These are phyloP conservation scores for Lanistes nyassanus DNA, from an alignment of 1,140 invertebrate species.

Conservation along the genomic window DNA sequence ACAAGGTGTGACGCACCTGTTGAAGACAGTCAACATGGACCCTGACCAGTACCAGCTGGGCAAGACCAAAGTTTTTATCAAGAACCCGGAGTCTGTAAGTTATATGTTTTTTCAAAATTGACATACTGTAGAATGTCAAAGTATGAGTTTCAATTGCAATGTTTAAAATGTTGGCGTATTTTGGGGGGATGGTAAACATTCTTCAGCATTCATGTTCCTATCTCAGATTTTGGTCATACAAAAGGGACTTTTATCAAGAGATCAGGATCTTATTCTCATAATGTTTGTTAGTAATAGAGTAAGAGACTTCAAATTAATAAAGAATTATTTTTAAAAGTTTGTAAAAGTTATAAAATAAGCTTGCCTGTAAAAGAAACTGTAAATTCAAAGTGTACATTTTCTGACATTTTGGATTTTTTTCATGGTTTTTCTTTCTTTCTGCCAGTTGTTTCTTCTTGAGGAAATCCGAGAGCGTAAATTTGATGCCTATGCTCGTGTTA, in stretches of 20 bases:
- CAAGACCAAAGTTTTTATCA: slow-evolving; percentile 80
- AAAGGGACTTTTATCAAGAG: background rate
- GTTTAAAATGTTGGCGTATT: too few species aligned
- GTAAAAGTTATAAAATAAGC: too few species aligned
- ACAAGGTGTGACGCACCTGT: slow-evolving; percentile 74
- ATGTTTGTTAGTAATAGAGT: background rate
- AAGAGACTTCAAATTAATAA: too few species aligned
- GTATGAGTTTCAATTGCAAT: too few species aligned
- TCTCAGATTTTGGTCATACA: too few species aligned
- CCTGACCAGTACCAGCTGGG: slow-evolving; percentile 79
- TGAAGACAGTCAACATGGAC: slow-evolving; percentile 74
- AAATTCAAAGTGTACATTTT: too few species aligned
- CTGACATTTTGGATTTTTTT: too few species aligned
- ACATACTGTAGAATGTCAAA: background rate
- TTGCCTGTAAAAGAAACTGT: too few species aligned
- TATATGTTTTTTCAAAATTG: background rate
- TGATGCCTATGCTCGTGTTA: slow-evolving; percentile 77
- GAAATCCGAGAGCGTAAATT: slow-evolving; percentile 79
- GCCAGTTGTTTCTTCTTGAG: slow-evolving; percentile 78
- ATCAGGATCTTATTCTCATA: background rate
- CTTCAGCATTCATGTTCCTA: too few species aligned
- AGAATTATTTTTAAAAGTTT: too few species aligned
- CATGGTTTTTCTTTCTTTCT: background rate
- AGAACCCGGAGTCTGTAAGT: slow-evolving; percentile 80
- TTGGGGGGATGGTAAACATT: too few species aligned